Conservation (phyloP, 2,888 invertebrate species). For the Lithosia quadra region DNA sequence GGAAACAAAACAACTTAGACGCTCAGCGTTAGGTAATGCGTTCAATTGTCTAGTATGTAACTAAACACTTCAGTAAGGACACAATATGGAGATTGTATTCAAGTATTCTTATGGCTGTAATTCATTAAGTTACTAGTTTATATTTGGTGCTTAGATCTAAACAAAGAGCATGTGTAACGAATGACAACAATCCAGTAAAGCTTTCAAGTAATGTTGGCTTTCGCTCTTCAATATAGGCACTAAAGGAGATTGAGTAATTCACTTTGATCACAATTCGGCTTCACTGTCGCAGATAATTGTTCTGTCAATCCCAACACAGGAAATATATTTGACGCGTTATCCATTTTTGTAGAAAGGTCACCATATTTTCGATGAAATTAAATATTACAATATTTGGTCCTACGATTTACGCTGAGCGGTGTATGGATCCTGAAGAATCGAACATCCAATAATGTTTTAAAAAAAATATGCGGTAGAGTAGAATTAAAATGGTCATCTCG, state of each 20-base stretch:
- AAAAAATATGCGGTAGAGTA: not conserved
- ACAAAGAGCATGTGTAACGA: not conserved
- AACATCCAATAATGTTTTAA: too few relatives aligned
- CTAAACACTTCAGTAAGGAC: not conserved
- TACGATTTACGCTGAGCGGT: not conserved
- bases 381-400: not conserved
- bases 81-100: not conserved
- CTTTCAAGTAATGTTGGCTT: not conserved
- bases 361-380: not conserved
- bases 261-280: conserved; percentile 36
- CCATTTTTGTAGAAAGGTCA: not conserved
- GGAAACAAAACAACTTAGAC: not conserved
- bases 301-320: conserved; percentile 26
- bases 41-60: not conserved
- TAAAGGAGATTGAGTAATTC: conserved; percentile 21
- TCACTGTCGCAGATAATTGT: conserved; percentile 30
- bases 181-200: not conserved
- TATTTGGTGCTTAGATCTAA: not conserved
- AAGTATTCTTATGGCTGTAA: not conserved
- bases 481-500: too few relatives aligned
- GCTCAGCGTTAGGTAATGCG: not conserved
- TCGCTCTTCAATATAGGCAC: not conserved
- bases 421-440: too few relatives aligned
- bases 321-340: conserved; percentile 16
- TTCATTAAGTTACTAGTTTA: not conserved